phyloP scores from a whole-genome alignment of 2,797 vertebrate genomes.

The Pipistrellus kuhlii region DNA sequence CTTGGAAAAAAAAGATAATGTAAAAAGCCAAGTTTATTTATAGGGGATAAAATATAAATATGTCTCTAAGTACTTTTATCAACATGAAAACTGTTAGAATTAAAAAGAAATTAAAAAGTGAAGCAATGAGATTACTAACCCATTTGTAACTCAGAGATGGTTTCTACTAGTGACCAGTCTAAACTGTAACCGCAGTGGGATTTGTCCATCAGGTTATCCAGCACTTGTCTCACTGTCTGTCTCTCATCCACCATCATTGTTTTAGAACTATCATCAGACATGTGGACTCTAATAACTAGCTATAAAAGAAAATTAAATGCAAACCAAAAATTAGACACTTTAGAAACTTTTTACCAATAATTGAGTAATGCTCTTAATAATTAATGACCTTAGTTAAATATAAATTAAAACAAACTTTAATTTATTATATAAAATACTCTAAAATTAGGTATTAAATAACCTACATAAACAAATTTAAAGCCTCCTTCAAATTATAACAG shows the following conservation, averaged over 20 bases:
- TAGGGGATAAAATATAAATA: conserved; percentile 9
- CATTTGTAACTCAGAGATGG: conserved; percentile 97
- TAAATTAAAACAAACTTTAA: conserved; percentile 66
- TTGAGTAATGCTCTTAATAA: neutral
- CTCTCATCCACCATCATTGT: conserved; percentile 99
- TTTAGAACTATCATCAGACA: conserved; percentile 99
- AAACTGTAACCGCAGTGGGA: conserved; percentile 98
- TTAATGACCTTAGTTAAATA: conserved; percentile 6
- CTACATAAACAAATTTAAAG: conserved; percentile 44
- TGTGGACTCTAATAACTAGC: conserved; percentile 98
- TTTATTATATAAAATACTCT: conserved; percentile 48
- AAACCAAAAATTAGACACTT: neutral
- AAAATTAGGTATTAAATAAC: conserved; percentile 47
- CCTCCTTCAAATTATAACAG: neutral
- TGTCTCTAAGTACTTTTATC: conserved; percentile 13
- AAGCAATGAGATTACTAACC: conserved; percentile 88
- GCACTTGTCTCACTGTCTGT: conserved; percentile 97
- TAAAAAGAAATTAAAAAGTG: conserved; percentile 43
- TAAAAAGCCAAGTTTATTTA: conserved; percentile 48
- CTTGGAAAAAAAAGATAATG: neutral
- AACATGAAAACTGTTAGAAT: neutral
- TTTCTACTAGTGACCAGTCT: conserved; percentile 98
- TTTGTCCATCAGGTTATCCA: conserved; percentile 98
- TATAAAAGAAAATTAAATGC: conserved; percentile 78
- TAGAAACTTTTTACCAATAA: conserved; percentile 54